Conservation (phyloP, 2,113 vertebrate genomes). For the Carassius carassius region DNA sequence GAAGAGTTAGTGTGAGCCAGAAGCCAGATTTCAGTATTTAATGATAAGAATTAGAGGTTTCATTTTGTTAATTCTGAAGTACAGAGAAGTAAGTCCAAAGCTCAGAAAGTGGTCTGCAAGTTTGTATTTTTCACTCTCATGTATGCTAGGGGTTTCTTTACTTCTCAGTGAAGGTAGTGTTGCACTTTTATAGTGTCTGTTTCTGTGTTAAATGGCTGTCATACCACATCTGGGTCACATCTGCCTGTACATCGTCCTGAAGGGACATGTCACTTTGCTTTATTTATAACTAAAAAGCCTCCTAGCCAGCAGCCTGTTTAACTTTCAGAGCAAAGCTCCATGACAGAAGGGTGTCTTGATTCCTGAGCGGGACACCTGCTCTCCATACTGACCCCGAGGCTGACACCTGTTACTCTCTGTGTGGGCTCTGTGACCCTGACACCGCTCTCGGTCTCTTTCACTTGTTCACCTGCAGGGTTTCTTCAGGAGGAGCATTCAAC, state of each 20-base stretch:
- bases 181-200: background rate
- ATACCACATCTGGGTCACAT: conserved; percentile 21
- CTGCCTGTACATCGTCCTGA: conserved; percentile 26
- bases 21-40: background rate
- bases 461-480: conserved; percentile 80
- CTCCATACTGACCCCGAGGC: background rate
- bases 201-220: background rate
- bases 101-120: background rate
- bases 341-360: background rate
- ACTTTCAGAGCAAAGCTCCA: background rate
- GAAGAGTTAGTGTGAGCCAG: background rate
- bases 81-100: background rate
- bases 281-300: conserved; percentile 19
- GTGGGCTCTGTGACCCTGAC: background rate
- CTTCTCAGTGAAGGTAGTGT: background rate
- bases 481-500: conserved; percentile 96
- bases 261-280: conserved; percentile 19
- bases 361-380: background rate
- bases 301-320: background rate
- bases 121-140: background rate
- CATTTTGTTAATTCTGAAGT: background rate
- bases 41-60: background rate
- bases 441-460: background rate
- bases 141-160: background rate
- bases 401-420: background rate